These are phyloP conservation scores for Lathronympha strigana DNA, from an alignment of 2,888 invertebrate species.

Conservation along the genomic window DNA sequence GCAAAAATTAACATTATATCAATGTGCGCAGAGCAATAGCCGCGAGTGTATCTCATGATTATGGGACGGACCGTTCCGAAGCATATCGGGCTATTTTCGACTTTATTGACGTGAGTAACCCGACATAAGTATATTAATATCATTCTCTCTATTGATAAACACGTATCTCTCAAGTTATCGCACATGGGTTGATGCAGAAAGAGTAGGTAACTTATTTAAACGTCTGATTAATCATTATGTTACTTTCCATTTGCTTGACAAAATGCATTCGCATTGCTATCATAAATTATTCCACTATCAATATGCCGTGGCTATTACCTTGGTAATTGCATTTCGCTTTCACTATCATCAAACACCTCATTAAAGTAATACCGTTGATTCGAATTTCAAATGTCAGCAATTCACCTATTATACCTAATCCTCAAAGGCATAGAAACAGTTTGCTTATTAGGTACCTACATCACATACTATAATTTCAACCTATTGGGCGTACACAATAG, in stretches of 20 bases:
- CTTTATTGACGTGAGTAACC: too few relatives aligned
- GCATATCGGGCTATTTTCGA: too few relatives aligned
- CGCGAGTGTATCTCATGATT: too few relatives aligned
- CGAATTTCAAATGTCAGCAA: slow-evolving; percentile 6
- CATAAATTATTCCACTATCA: slow-evolving; percentile 26
- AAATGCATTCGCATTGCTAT: background rate
- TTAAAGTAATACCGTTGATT: slow-evolving; percentile 19
- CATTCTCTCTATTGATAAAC: too few relatives aligned
- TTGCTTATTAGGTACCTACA: background rate
- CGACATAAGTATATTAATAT: too few relatives aligned
- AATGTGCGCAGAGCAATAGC: too few relatives aligned
- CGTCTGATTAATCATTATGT: background rate
- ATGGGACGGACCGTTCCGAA: too few relatives aligned
- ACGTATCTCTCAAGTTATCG: background rate
- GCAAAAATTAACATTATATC: too few relatives aligned
- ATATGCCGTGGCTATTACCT: slow-evolving; percentile 17
- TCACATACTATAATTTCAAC: slow-evolving; percentile 9
- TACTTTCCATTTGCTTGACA: slow-evolving; percentile 14
- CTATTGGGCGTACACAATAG: slow-evolving; percentile 16
- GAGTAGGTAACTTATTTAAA: too few relatives aligned
- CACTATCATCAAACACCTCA: slow-evolving; percentile 25
- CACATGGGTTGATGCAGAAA: background rate
- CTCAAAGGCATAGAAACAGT: slow-evolving; percentile 4
- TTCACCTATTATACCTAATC: slow-evolving; percentile 16
- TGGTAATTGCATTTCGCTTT: slow-evolving; percentile 30